Percentiles rank a stretch among this genome's conserved stretches.
phyloP scores from a whole-genome alignment of 1,140 invertebrate species.

The Papilio helenus region DNA sequence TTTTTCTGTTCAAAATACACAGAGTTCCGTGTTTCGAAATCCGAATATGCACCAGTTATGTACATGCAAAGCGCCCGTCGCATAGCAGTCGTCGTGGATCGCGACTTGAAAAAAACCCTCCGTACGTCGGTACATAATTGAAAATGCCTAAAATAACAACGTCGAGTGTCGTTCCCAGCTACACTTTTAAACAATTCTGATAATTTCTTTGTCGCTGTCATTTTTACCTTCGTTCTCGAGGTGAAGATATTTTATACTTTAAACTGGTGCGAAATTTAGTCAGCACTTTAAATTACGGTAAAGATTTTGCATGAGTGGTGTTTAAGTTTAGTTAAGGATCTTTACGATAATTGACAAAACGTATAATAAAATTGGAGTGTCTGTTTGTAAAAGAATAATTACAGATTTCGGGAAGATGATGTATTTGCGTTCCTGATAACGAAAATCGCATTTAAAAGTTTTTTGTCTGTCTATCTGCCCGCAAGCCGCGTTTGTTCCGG shows the following conservation, averaged over 20 bases:
- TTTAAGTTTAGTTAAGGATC: too few relatives aligned
- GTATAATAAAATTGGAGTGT: too few relatives aligned
- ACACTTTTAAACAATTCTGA: conserved; percentile 55
- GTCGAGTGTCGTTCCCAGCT: conserved; percentile 45
- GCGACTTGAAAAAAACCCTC: conserved; percentile 47
- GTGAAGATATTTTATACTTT: not conserved
- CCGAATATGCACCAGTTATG: not conserved
- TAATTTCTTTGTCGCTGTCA: conserved; percentile 54
- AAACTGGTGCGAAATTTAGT: not conserved
- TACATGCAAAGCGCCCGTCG: conserved; percentile 24
- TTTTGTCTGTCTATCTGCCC: too few relatives aligned
- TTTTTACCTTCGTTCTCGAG: conserved; percentile 41
- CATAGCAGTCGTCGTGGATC: conserved; percentile 49
- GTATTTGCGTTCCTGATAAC: too few relatives aligned
- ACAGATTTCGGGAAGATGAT: too few relatives aligned
- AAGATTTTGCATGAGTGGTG: too few relatives aligned
- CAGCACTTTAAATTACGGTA: too few relatives aligned
- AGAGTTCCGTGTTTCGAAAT: not conserved
- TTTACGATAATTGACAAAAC: too few relatives aligned
- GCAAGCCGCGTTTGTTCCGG: too few relatives aligned
- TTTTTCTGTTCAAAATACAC: conserved; percentile 33
- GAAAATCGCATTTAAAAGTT: too few relatives aligned
- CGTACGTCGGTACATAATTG: conserved; percentile 52
- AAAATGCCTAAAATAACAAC: conserved; percentile 69
- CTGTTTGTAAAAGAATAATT: too few relatives aligned